Evolutionary conservation across 2,113 vertebrate genomes (phyloP).

Genomic region (Spermophilus dauricus): DNA sequence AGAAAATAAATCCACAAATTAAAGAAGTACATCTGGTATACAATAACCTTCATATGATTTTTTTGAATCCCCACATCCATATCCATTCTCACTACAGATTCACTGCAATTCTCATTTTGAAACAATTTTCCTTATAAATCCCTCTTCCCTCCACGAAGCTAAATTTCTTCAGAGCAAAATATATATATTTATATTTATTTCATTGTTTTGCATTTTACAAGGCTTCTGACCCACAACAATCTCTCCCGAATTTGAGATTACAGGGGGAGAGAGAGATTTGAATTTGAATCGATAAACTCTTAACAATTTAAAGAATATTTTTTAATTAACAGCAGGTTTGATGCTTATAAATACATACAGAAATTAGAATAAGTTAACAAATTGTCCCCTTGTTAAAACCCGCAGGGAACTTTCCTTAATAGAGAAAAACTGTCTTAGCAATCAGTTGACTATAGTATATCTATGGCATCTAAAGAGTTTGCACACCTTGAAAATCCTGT

Average conservation of each 20-base stretch:
- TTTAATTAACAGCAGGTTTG: slow-evolving; percentile 31
- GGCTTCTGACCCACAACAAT: background rate
- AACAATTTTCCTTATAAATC: slow-evolving; percentile 28
- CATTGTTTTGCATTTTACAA: slow-evolving; percentile 11
- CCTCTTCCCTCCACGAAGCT: background rate
- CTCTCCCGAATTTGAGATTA: slow-evolving; percentile 27
- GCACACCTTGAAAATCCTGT: background rate
- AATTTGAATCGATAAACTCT: slow-evolving; percentile 42
- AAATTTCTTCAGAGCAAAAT: slow-evolving; percentile 36
- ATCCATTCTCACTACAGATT: background rate
- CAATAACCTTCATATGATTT: slow-evolving; percentile 2
- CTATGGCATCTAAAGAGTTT: background rate
- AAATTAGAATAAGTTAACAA: slow-evolving; percentile 51
- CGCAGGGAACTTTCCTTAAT: slow-evolving; percentile 35
- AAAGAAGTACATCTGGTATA: background rate
- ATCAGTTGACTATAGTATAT: slow-evolving; percentile 29
- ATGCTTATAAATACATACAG: slow-evolving; percentile 53
- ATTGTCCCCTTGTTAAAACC: slow-evolving; percentile 1
- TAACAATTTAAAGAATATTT: slow-evolving; percentile 51
- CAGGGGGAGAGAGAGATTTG: fast-evolving
- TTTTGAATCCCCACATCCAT: background rate
- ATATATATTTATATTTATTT: background rate
- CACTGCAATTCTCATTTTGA: slow-evolving; percentile 1
- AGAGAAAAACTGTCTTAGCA: slow-evolving; percentile 30
- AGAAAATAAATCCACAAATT: background rate